A percentile compares a stretch with the other conserved stretches of the same genome.
Evolutionary conservation across 2,113 vertebrate species (phyloP).

Genomic region (Catharus fuscescens): DNA sequence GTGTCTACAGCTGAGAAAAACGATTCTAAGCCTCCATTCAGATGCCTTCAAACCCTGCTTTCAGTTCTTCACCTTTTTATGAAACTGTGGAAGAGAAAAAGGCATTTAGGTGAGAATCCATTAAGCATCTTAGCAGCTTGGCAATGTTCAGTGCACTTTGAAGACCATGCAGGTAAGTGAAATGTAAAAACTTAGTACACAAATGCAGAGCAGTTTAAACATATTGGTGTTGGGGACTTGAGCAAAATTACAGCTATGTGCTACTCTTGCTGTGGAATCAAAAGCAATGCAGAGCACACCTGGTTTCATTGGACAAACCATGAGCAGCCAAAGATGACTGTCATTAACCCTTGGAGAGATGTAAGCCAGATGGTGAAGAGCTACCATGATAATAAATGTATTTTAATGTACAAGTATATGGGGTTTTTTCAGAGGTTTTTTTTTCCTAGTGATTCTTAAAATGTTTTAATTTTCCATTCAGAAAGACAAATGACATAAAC

Average conservation of each 20-base stretch:
- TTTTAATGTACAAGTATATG: background rate
- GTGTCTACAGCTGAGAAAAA: background rate
- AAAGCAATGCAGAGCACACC: background rate
- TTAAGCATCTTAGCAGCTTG: background rate
- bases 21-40: background rate
- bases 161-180: background rate
- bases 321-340: background rate
- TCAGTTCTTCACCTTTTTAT: background rate
- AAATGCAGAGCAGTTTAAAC: background rate
- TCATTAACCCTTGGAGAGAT: background rate
- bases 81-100: background rate
- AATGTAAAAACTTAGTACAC: background rate
- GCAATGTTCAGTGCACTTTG: background rate
- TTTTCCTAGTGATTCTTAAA: background rate
- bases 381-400: background rate
- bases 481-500: background rate
- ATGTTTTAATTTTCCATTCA: background rate
- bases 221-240: background rate
- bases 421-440: rapidly evolving
- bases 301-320: background rate
- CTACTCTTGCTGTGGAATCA: background rate
- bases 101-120: background rate
- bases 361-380: background rate
- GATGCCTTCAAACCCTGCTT: background rate
- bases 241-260: constrained; percentile 6